Evolutionary conservation across 2,888 invertebrate genomes (phyloP).

Genomic region (Synergus gifuensis): DNA sequence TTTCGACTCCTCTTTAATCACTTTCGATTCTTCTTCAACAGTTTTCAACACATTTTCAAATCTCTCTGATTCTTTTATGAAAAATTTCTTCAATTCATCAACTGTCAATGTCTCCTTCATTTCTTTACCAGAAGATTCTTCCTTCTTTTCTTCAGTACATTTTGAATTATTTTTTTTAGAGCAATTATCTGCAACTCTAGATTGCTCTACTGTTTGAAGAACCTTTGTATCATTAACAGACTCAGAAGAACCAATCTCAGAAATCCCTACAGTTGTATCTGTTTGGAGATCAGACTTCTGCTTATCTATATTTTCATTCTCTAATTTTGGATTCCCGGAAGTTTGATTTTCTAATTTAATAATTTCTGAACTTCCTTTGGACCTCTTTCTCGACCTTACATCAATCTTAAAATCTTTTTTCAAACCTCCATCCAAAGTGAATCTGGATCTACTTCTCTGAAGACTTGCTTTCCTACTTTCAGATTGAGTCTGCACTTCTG

Average conservation of each 20-base stretch:
- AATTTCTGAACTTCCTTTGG: not conserved
- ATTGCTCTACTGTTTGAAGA: not conserved
- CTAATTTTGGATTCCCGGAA: not conserved
- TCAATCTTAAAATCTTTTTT: not conserved
- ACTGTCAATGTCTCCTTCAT: not conserved
- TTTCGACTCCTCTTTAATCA: not conserved
- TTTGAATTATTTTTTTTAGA: not conserved
- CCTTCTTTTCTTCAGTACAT: not conserved
- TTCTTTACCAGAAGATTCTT: not conserved
- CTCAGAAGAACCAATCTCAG: not conserved
- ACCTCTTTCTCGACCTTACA: not conserved
- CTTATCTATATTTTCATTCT: not conserved
- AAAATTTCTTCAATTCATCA: constrained; percentile 1
- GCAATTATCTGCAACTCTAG: not conserved
- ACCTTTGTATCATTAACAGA: not conserved
- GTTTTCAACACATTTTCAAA: constrained; percentile 10
- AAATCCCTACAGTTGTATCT: not conserved
- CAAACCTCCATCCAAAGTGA: not conserved
- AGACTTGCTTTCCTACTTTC: not conserved
- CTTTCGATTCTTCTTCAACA: constrained; percentile 9
- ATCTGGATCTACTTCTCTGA: not conserved
- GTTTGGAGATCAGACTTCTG: not conserved
- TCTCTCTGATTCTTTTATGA: constrained; percentile 8
- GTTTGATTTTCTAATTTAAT: not conserved
- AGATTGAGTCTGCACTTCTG: not conserved